Base-by-base conservation (phyloP, 64 coral and sea anemone species). In the Stylophora pistillata region DNA sequence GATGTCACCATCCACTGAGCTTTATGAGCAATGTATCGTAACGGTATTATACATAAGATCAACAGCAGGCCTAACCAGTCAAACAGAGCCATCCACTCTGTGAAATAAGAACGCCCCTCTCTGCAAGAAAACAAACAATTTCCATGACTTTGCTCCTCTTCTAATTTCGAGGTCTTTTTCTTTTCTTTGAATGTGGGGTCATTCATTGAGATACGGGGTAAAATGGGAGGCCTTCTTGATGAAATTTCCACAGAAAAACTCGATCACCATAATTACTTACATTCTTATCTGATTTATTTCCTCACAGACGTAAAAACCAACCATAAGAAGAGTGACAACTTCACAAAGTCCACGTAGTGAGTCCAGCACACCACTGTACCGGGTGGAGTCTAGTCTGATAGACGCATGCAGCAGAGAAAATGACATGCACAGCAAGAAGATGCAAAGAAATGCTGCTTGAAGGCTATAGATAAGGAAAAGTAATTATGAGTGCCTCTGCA, bases 31-130 rank as follows among this genome's bases (percentile, higher is more conserved):
- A 87, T 76, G 58, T 65, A 93, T 28, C 95, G 91, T 25, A 91
- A 71, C 32, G 89, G 89, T 27, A 91, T 25, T 21, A 96, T 58
- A 55, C 58, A 18, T 32, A 92, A 76, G 16, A 93, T 71, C 21
- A 97, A 65, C 28, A 93, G 15, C 70, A 97, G 74, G 20, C 95
- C 95, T 34, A 97, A 57, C 90, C 91, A 93, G 77, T 97, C 95
- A 87, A 90, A 89, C 27, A 87, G 63, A 69, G 93, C 93, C 30
- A 94, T 82, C 84, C 78, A 65, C 55, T 94, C 95, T 66, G 87
- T 81, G 58, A 93, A 88, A 68, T 98, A 98, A 27, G 66, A 76
- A 28, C 17, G 53, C 25, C 87, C 77, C 77, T 98, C 95, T 74
- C 95, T 98, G 84, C 55, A 90, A 52, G 56, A 89, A 41, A n/a